Evolutionary conservation across 2,113 vertebrate species (phyloP).

Genomic region (Hipposideros armiger): DNA sequence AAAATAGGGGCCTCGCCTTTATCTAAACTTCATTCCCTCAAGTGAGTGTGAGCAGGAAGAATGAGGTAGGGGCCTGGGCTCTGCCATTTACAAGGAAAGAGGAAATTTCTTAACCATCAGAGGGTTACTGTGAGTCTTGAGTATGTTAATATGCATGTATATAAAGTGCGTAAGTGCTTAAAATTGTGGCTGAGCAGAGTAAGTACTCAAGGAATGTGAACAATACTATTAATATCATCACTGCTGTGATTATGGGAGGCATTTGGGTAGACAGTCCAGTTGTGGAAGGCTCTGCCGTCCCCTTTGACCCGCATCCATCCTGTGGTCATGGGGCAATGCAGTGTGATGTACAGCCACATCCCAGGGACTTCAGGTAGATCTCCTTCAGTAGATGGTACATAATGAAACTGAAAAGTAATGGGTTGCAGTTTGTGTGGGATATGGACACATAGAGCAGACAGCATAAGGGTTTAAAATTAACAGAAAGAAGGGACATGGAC

Average conservation of each 20-base stretch:
- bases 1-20: neutral
- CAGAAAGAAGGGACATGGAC: conserved; percentile 26
- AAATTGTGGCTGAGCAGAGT: neutral
- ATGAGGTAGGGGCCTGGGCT: neutral
- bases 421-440: neutral
- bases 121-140: neutral
- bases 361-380: neutral
- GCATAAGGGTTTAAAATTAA: neutral
- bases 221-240: neutral
- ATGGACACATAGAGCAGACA: neutral
- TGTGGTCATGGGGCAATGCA: neutral
- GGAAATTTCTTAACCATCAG: neutral
- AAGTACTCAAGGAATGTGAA: neutral
- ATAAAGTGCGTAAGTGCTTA: neutral
- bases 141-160: neutral
- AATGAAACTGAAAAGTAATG: neutral
- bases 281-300: neutral
- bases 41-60: neutral
- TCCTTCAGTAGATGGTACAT: neutral
- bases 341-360: neutral
- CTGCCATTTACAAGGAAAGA: neutral
- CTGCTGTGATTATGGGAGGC: neutral
- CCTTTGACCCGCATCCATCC: neutral
- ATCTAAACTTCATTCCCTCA: neutral
- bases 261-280: neutral